A percentile compares a stretch with the other conserved stretches of the same genome.
Evolutionary conservation across 2,888 invertebrate species (phyloP).

Genomic region (Odontomyia ornata): DNA sequence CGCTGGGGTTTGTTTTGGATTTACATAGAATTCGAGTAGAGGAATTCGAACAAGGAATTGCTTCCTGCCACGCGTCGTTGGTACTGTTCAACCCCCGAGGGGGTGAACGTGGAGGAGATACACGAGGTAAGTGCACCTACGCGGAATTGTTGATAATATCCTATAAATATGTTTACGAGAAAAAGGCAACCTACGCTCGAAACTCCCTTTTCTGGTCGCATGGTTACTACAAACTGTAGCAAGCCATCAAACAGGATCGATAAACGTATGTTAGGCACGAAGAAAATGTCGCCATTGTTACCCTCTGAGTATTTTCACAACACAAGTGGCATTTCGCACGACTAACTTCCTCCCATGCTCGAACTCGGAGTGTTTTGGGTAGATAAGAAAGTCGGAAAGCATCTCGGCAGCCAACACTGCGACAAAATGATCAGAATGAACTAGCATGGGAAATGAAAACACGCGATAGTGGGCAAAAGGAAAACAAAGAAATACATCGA

Average conservation of each 20-base stretch:
- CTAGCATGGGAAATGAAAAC: neutral
- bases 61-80: no score
- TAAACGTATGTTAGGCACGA: neutral
- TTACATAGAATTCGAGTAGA: neutral
- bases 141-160: neutral
- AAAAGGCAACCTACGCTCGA: no score
- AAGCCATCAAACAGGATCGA: neutral
- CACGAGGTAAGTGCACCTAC: conserved; percentile 20
- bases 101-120: neutral
- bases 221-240: neutral
- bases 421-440: no score
- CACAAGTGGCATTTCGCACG: neutral
- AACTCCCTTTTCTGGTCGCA: neutral
- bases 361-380: neutral
- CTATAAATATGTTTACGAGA: no score
- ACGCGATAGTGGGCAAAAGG: conserved; percentile 17
- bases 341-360: neutral
- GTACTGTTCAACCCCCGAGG: conserved; percentile 1
- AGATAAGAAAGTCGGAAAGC: neutral
- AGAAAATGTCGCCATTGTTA: conserved; percentile 20
- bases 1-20: neutral
- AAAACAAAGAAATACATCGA: conserved; percentile 30
- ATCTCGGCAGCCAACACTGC: neutral
- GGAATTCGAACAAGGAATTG: no score
- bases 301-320: neutral